These are phyloP conservation scores for Podotricha telesiphe DNA, from an alignment of 2,888 invertebrate genomes.

Conservation along the genomic window DNA sequence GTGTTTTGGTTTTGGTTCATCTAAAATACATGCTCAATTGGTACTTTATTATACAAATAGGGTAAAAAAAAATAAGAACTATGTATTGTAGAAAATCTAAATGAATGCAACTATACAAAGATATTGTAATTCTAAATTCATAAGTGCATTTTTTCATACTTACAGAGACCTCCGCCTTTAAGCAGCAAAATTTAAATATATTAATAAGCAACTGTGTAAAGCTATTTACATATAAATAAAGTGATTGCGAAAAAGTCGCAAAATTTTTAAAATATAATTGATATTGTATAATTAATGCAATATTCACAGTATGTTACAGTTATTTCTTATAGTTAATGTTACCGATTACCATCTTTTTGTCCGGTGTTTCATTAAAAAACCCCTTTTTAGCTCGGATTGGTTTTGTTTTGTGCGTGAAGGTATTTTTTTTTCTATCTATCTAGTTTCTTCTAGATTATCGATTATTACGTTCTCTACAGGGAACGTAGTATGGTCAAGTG, in stretches of 20 bases:
- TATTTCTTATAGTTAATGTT: neutral
- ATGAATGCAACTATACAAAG: neutral
- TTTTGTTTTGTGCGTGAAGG: too few relatives aligned
- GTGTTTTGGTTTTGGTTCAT: too few relatives aligned
- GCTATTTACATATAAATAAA: conserved; percentile 66
- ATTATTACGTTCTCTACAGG: too few relatives aligned
- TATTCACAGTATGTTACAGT: conserved; percentile 2
- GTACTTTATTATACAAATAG: neutral
- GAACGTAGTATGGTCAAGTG: too few relatives aligned
- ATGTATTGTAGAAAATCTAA: neutral
- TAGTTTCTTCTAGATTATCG: too few relatives aligned
- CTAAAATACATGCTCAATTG: neutral
- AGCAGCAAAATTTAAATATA: conserved; percentile 79
- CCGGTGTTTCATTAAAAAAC: too few relatives aligned
- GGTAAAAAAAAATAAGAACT: neutral
- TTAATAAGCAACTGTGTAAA: conserved; percentile 64
- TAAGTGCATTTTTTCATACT: conserved; percentile 69
- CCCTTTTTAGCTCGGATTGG: too few relatives aligned
- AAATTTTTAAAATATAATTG: conserved; percentile 6
- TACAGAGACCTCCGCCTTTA: conserved; percentile 89
- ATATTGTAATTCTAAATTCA: neutral
- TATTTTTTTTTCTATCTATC: too few relatives aligned
- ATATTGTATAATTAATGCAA: neutral
- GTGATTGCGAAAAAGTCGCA: neutral
- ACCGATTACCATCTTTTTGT: too few relatives aligned